Base-by-base conservation (phyloP, 1,140 invertebrate species). In the Heliothis virescens region DNA sequence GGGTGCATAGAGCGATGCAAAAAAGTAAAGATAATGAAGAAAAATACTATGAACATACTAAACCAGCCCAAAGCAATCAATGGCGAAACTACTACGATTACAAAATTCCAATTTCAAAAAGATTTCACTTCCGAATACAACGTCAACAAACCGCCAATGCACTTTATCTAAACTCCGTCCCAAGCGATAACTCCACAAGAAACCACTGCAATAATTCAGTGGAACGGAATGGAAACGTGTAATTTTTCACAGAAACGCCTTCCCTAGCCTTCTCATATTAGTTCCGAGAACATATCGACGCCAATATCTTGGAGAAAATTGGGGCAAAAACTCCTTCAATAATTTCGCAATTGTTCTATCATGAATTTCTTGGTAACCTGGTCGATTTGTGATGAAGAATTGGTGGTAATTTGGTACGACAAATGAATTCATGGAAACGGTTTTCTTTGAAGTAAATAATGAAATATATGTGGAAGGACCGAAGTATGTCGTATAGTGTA, bases 161-260 rank as follows among this genome's bases (percentile, higher is more conserved):
- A 29, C 47, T n/a, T 1, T 7, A 15, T n/a, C 12, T 21, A 29
- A 26, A 71, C 11, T 26, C 16, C 48, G 13, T 2, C 53, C 4
- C 55, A 29, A 72, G 15, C 18, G 4, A 12, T 29, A 50, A 50
- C 48, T 79, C 29, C 48, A 65, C 50, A 59, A 81, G 52, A 34
- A 18, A 76, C 63, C 53, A 18, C 21, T n/a, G 55, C 55, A 69
- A 81, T 81, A 72, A 81, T 29, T 81, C 80, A 77, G 18, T 34
- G 47, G 53, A 60, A 59, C 55, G 53, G 47, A 67, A 81, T 81
- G 47, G 67, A 78, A 71, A 77, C 48, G 29, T 47, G 59, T 71
- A 74, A 73, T 78, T 72, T 81, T 67, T 77, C 47, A 53, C 10
- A 15, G n/a, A 3, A 48, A 65, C 60, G n/a, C 60, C 74, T 21